Conservation (phyloP, 2,797 vertebrate species). For the Acrossocheilus fasciatus region DNA sequence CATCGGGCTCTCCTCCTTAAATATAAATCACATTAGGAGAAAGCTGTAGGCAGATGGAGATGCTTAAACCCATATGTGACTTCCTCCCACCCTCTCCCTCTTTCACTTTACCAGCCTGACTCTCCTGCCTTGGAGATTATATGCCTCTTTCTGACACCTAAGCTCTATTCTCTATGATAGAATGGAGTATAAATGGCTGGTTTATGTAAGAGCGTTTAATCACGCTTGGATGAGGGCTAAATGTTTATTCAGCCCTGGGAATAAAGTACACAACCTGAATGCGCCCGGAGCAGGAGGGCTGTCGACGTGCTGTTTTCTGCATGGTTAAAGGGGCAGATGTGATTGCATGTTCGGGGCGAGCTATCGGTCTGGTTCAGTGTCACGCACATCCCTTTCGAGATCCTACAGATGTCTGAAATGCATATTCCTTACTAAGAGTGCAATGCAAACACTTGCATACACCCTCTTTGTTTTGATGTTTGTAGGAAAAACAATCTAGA, state of each 20-base stretch:
- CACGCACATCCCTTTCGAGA: slow-evolving; percentile 3
- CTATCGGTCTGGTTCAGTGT: not conserved
- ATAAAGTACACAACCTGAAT: slow-evolving; percentile 60
- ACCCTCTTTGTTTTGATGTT: slow-evolving; percentile 46
- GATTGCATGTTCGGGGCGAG: slow-evolving; percentile 1
- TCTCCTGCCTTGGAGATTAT: slow-evolving; percentile 38
- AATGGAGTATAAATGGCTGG: slow-evolving; percentile 49
- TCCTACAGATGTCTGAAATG: slow-evolving; percentile 3
- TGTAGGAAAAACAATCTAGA: slow-evolving; percentile 34
- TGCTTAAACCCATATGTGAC: slow-evolving; percentile 52
- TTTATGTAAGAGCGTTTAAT: slow-evolving; percentile 62
- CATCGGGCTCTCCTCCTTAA: slow-evolving; percentile 48
- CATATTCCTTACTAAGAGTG: not conserved
- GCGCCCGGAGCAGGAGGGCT: slow-evolving; percentile 14
- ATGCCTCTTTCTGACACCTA: slow-evolving; percentile 45
- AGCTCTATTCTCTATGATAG: slow-evolving; percentile 48
- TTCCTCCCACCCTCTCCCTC: slow-evolving; percentile 27
- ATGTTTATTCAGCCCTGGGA: slow-evolving; percentile 58
- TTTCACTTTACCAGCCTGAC: slow-evolving; percentile 25
- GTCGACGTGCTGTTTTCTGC: slow-evolving; percentile 40
- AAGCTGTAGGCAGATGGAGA: slow-evolving; percentile 48
- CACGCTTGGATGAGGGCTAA: slow-evolving; percentile 57
- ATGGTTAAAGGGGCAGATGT: slow-evolving; percentile 31
- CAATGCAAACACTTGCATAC: slow-evolving; percentile 7
- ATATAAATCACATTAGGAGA: slow-evolving; percentile 62